Conservation (phyloP, 2,113 vertebrate genomes). For the Anolis carolinensis region DNA sequence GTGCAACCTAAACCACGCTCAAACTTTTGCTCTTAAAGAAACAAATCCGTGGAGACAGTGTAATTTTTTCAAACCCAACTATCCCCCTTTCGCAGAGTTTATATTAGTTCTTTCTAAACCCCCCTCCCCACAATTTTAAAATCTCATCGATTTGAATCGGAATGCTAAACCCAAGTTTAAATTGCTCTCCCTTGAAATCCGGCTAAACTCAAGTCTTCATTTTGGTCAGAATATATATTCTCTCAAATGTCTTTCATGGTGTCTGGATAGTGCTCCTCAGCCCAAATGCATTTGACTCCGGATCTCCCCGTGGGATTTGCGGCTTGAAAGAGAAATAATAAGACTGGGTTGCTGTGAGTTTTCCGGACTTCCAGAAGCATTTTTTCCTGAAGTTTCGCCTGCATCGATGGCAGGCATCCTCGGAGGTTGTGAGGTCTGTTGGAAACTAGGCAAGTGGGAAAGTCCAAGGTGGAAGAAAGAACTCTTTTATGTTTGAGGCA, state of each 20-base stretch:
- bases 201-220: not conserved
- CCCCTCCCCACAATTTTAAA: not conserved
- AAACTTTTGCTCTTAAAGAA: not conserved
- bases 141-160: not conserved
- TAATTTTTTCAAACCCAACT: not conserved
- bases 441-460: too few species aligned
- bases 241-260: not conserved
- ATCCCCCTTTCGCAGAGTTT: not conserved
- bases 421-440: too few species aligned
- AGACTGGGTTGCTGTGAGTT: too few species aligned
- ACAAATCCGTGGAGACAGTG: not conserved
- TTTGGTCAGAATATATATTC: too few species aligned
- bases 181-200: not conserved
- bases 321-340: constrained; percentile 40
- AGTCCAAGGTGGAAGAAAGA: too few species aligned
- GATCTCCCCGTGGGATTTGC: not conserved
- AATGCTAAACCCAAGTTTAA: not conserved
- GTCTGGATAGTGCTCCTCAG: not conserved
- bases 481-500: too few species aligned
- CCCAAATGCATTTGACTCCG: not conserved
- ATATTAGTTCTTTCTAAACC: not conserved
- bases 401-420: too few species aligned
- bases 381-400: too few species aligned
- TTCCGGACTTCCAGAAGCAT: too few species aligned
- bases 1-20: not conserved